These are phyloP conservation scores for Pygocentrus nattereri DNA, from an alignment of 2,797 vertebrate genomes.

Conservation along the genomic window DNA sequence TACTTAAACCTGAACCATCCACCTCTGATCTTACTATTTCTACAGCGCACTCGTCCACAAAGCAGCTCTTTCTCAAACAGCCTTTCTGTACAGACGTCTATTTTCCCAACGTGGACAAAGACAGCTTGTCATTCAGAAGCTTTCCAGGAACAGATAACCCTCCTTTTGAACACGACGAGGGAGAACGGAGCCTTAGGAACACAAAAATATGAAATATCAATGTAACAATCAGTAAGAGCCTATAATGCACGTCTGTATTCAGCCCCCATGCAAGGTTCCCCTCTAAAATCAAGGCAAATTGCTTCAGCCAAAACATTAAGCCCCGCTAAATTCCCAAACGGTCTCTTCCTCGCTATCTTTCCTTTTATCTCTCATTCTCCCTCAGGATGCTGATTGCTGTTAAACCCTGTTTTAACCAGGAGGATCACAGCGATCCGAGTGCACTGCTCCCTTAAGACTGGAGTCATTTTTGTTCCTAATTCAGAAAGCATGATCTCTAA, in stretches of 20 bases:
- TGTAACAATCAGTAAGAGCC: background rate
- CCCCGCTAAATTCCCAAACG: background rate
- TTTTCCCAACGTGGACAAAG: too few relatives aligned
- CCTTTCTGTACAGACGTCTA: background rate
- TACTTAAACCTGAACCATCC: too few relatives aligned
- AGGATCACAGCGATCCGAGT: constrained; percentile 34
- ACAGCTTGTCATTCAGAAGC: background rate
- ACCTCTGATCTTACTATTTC: too few relatives aligned
- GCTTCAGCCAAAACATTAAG: background rate
- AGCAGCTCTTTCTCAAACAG: too few relatives aligned
- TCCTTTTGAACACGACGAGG: background rate
- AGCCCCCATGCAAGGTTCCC: background rate
- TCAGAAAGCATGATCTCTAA: constrained; percentile 17
- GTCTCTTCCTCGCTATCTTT: constrained; percentile 6
- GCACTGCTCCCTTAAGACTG: constrained; percentile 38
- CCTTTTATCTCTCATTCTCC: constrained; percentile 19
- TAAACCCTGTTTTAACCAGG: constrained; percentile 22
- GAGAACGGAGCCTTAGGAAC: background rate
- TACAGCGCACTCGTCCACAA: too few relatives aligned
- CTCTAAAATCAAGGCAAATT: background rate
- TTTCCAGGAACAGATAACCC: background rate
- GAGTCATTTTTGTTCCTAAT: constrained; percentile 37
- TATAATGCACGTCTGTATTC: background rate
- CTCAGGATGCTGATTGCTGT: background rate
- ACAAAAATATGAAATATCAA: background rate